Conservation (phyloP, 2,888 invertebrate genomes). For the Coelogynopora nodosa region DNA sequence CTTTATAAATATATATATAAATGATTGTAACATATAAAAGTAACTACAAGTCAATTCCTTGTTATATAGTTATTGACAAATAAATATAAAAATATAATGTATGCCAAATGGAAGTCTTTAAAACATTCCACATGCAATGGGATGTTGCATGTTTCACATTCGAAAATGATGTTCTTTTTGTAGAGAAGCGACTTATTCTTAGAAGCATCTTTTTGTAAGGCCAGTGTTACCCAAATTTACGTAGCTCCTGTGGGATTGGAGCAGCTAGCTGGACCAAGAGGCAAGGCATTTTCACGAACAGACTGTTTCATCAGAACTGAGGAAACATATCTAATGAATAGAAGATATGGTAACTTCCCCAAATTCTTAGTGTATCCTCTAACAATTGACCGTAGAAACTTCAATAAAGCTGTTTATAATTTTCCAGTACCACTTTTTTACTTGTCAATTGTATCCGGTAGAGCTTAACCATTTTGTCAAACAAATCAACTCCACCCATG, state of each 20-base stretch:
- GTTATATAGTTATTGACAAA: too few relatives aligned
- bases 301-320: neutral
- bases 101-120: neutral
- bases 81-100: too few relatives aligned
- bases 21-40: neutral
- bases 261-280: neutral
- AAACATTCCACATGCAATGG: slow-evolving; percentile 14
- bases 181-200: neutral
- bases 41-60: neutral
- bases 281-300: neutral
- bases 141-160: slow-evolving; percentile 20
- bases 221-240: neutral
- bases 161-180: slow-evolving; percentile 12
- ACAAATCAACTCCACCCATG: slow-evolving; percentile 13
- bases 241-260: neutral
- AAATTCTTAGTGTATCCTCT: neutral
- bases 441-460: neutral
- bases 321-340: neutral
- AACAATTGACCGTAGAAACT: neutral
- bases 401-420: slow-evolving; percentile 15
- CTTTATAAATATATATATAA: neutral
- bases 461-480: neutral
- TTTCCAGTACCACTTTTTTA: slow-evolving; percentile 17
- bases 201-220: neutral
- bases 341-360: neutral